Evolutionary conservation across 2,888 invertebrate species (phyloP).

Genomic region (Philereme transversata): DNA sequence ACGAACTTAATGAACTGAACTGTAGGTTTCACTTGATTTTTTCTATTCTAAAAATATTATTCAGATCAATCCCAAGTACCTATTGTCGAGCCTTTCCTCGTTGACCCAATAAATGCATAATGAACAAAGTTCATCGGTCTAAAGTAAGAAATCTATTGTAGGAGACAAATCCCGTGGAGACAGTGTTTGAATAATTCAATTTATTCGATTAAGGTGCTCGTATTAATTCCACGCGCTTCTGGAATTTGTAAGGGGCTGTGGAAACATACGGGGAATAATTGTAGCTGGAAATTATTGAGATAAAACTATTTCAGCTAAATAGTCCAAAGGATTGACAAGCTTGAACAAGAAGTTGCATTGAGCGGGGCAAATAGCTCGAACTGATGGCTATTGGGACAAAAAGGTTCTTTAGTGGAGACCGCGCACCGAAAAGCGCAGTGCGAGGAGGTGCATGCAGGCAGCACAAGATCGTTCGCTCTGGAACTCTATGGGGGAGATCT

Average conservation of each 20-base stretch:
- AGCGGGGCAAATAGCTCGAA: no score
- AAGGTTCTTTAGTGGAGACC: no score
- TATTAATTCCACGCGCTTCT: slow-evolving; percentile 62
- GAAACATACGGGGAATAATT: slow-evolving; percentile 31
- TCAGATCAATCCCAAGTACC: background rate
- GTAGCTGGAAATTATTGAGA: background rate
- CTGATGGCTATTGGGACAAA: no score
- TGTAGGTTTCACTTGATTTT: no score
- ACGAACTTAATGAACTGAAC: no score
- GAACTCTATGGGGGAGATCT: no score
- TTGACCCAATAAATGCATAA: slow-evolving; percentile 41
- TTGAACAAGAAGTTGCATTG: no score
- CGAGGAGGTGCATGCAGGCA: no score
- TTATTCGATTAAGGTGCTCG: slow-evolving; percentile 65
- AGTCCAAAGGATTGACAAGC: no score
- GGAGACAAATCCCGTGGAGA: slow-evolving; percentile 54
- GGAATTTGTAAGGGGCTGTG: slow-evolving; percentile 51
- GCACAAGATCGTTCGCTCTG: no score
- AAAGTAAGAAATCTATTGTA: slow-evolving; percentile 38
- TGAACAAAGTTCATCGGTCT: slow-evolving; percentile 40
- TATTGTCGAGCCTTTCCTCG: background rate
- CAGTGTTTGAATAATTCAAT: slow-evolving; percentile 67
- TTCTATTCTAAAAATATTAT: background rate
- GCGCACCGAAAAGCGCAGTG: no score
- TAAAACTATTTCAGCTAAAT: no score